Base-by-base conservation (phyloP, 2,797 vertebrate species). In the Acrossocheilus wenchowensis region DNA sequence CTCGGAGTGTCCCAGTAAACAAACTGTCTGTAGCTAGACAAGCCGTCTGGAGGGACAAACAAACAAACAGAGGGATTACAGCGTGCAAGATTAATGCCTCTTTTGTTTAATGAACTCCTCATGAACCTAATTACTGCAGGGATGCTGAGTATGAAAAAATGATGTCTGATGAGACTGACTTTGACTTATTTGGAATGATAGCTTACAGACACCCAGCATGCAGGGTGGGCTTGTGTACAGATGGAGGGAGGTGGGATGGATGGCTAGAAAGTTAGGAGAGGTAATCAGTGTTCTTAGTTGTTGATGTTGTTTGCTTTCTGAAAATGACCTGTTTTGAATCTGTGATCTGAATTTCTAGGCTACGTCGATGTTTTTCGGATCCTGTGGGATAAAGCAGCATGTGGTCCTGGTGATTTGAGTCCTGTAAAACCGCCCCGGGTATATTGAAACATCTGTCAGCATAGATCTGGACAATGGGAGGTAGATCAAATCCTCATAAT, bases 71-170 rank as follows among this genome's bases (percentile, higher is more conserved):
- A 52, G 45, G 43, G 85, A 88, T 88, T 71, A 85, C 64, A 36
- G 71, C 6, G 57, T 54, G 74, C 64, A 77, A 66, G 71, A 78
- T 57, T 73, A 77, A 86, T 69, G 80, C 81, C 48, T 83, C 74
- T 86, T 81, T 86, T 83, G 75, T 78, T 60, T 88, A 87, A 90
- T 88, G 86, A 88, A 88, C 83, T 81, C 78, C 83, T 87, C 83
- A 78, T 88, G 83, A 86, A 88, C 84, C 52, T 88, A 89, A 89
- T 90, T 88, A 89, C 73, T 66, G 78, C 66, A 72, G 48, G 19
- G 26, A 79, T 72, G 57, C 78, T 84, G 43, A 78, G 62, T 75
- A 50, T 39, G 54, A 86, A 86, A 77, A 79, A 64, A 45, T 60
- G 0, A 80, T 64, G 60, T 41, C 41, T 87, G 83, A 82, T 34